phyloP scores from a whole-genome alignment of 2,797 vertebrate species.

The Hemibagrus guttatus region DNA sequence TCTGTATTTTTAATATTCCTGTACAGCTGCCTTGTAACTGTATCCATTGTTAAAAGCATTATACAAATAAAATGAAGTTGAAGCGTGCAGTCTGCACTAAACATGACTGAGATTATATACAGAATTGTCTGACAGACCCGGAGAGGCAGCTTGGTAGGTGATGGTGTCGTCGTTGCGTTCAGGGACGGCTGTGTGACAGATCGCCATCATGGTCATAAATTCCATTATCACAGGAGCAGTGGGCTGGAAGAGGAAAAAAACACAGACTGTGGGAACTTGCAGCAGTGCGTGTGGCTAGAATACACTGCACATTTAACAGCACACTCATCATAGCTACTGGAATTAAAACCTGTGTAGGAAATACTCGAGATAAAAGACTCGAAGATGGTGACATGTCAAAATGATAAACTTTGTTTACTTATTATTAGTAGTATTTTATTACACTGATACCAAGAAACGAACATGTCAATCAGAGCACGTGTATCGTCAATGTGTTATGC shows the following conservation, averaged over 20 bases:
- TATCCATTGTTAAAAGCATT: too few species aligned
- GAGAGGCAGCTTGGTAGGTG: conserved; percentile 94
- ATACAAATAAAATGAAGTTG: too few species aligned
- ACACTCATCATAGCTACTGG: neutral
- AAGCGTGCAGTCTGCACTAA: neutral
- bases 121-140: conserved; percentile 77
- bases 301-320: neutral
- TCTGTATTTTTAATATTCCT: too few species aligned
- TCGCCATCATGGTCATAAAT: conserved; percentile 99
- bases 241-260: conserved; percentile 72
- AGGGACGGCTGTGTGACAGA: conserved; percentile 97
- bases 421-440: neutral
- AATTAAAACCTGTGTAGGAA: neutral
- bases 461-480: neutral
- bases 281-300: neutral
- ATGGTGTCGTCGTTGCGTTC: conserved; percentile 86
- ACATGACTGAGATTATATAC: neutral
- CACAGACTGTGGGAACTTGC: neutral
- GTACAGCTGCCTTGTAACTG: too few species aligned
- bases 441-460: neutral
- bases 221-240: conserved; percentile 93
- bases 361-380: neutral
- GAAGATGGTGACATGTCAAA: neutral
- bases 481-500: neutral
- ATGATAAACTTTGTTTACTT: neutral